These are phyloP conservation scores for Nasonia vitripennis DNA, from an alignment of 1,140 invertebrate species.

Conservation along the genomic window DNA sequence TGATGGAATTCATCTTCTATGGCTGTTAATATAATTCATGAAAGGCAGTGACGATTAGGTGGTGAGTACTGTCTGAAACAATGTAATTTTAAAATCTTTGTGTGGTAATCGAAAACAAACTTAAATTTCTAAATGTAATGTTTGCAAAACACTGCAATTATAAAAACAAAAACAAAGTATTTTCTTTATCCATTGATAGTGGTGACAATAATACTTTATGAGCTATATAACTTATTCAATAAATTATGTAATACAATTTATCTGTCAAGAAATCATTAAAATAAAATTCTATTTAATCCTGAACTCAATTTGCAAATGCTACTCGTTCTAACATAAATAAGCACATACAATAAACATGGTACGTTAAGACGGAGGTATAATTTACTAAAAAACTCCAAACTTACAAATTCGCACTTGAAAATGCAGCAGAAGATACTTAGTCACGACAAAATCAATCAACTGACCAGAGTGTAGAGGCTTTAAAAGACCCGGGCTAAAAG, in stretches of 20 bases:
- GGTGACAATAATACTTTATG: too few species aligned
- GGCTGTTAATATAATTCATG: background rate
- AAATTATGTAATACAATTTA: background rate
- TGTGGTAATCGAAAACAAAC: background rate
- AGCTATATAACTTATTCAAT: background rate
- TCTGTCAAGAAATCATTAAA: background rate
- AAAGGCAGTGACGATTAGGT: background rate
- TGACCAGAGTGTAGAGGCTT: background rate
- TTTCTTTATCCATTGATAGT: too few species aligned
- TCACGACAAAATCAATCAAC: too few species aligned
- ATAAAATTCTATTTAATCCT: background rate
- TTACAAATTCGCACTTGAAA: too few species aligned
- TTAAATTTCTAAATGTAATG: too few species aligned
- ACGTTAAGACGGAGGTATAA: too few species aligned
- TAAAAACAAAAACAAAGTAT: too few species aligned
- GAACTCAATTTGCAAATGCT: background rate
- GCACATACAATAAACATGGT: too few species aligned
- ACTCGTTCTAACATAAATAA: too few species aligned
- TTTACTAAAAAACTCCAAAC: too few species aligned
- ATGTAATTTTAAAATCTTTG: background rate
- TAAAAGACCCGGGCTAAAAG: background rate
- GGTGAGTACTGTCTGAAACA: background rate
- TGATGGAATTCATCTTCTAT: constrained; percentile 36
- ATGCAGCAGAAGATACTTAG: too few species aligned
- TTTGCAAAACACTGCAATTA: too few species aligned